A percentile compares a stretch with the other conserved stretches of the same genome.
These are phyloP conservation scores for Maconellicoccus hirsutus DNA, from an alignment of 1,140 invertebrate genomes.

Conservation along the genomic window DNA sequence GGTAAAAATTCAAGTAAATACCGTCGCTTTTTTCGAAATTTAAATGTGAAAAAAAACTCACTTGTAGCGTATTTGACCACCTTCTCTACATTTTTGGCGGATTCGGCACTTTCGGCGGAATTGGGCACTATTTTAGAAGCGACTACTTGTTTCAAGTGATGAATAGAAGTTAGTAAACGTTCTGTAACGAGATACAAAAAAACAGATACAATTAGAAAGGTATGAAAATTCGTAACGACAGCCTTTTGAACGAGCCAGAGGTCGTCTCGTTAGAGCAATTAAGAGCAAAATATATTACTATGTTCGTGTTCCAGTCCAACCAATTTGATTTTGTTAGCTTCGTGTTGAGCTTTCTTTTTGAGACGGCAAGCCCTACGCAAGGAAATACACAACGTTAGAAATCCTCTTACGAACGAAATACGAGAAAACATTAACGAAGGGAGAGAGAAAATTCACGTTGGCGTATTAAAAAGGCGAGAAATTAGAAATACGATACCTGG, in stretches of 20 bases:
- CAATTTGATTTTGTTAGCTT: constrained; percentile 90
- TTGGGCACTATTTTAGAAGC: constrained; percentile 44
- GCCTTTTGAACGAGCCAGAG: neutral
- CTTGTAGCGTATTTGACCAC: constrained; percentile 48
- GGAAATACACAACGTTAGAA: constrained; percentile 25
- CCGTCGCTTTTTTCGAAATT: too few species aligned
- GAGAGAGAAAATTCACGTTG: too few species aligned
- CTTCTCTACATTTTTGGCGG: constrained; percentile 53
- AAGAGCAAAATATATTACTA: constrained; percentile 44
- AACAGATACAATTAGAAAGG: neutral
- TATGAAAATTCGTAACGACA: neutral
- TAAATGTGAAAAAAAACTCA: too few species aligned
- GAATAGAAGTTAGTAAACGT: constrained; percentile 51
- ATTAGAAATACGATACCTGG: constrained; percentile 41
- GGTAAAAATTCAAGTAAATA: too few species aligned
- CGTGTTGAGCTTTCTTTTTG: constrained; percentile 90
- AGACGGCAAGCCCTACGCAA: constrained; percentile 69
- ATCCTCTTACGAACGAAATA: neutral
- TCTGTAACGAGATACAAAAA: constrained; percentile 35
- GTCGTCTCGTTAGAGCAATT: neutral
- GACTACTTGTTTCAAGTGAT: constrained; percentile 50
- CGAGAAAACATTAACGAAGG: too few species aligned
- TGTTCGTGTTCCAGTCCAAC: constrained; percentile 88
- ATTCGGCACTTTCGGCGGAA: constrained; percentile 41
- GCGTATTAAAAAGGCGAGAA: neutral